A percentile compares a stretch with the other conserved stretches of the same genome.
Evolutionary conservation across 2,888 invertebrate genomes (phyloP).

Genomic region (Polymixis lichenea): DNA sequence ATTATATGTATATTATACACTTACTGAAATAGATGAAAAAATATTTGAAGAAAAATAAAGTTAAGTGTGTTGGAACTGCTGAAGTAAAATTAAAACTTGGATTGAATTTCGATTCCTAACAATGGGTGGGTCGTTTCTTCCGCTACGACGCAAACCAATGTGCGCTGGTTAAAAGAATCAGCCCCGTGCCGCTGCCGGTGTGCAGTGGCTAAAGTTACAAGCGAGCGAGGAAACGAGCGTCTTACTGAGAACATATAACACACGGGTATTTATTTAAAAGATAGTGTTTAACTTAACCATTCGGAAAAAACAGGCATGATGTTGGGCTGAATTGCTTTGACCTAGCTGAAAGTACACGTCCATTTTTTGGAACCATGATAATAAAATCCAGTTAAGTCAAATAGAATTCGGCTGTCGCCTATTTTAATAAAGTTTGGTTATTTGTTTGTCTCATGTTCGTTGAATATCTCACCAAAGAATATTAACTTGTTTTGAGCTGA

Average conservation of each 20-base stretch:
- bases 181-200: conserved; percentile 21
- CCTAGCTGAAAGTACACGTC: not conserved
- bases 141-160: conserved; percentile 61
- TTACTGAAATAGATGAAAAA: not conserved
- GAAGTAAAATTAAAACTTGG: conserved; percentile 67
- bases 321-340: not conserved
- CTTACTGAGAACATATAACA: not conserved
- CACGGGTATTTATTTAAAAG: not conserved
- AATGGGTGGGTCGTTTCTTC: conserved; percentile 69
- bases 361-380: not conserved
- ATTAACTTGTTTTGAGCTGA: not conserved
- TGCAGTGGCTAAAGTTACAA: conserved; percentile 17
- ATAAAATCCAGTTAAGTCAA: not conserved
- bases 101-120: conserved; percentile 72
- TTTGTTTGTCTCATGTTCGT: not conserved
- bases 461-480: not conserved
- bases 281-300: too few relatives aligned
- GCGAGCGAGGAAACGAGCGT: not conserved
- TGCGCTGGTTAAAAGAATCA: conserved; percentile 58
- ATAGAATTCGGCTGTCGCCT: not conserved
- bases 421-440: not conserved
- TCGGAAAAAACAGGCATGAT: too few relatives aligned
- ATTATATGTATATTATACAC: not conserved
- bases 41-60: conserved; percentile 1
- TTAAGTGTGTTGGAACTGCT: conserved; percentile 10